phyloP scores from a whole-genome alignment of 1,140 invertebrate species.

The Drosophila nannoptera region DNA sequence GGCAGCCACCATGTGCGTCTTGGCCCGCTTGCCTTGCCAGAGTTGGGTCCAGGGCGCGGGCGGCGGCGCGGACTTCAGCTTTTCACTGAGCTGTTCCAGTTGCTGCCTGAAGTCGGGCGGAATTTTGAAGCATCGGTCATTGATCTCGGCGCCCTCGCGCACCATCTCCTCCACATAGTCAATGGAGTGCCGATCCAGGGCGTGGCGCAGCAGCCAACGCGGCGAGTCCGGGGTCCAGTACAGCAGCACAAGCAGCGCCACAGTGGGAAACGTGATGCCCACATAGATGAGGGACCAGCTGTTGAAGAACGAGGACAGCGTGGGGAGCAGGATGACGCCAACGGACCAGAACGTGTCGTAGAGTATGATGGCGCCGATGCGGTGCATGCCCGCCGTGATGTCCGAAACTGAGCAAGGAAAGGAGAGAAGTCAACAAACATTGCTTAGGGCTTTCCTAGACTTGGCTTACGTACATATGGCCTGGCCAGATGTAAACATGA shows the following conservation, averaged over 20 bases:
- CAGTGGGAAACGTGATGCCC: constrained; percentile 78
- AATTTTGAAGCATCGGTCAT: constrained; percentile 73
- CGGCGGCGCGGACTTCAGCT: constrained; percentile 53
- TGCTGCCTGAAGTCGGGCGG: constrained; percentile 71
- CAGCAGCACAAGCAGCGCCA: constrained; percentile 76
- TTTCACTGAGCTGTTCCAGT: constrained; percentile 64
- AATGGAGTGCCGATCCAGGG: constrained; percentile 56
- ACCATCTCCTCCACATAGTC: constrained; percentile 69
- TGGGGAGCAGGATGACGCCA: constrained; percentile 79
- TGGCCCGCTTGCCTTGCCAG: constrained; percentile 67
- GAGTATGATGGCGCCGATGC: constrained; percentile 76
- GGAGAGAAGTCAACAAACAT: not conserved
- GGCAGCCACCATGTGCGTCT: constrained; percentile 70
- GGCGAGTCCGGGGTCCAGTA: constrained; percentile 79
- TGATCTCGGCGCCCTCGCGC: constrained; percentile 70
- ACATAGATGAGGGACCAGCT: constrained; percentile 79
- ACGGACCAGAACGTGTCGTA: constrained; percentile 80
- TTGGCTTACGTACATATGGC: constrained; percentile 70
- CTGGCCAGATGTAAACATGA: constrained; percentile 76
- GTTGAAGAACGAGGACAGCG: constrained; percentile 74
- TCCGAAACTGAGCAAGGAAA: constrained; percentile 60
- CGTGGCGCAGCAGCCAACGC: constrained; percentile 77
- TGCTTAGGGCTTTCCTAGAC: no score
- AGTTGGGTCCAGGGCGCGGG: constrained; percentile 66
- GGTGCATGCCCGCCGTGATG: constrained; percentile 76